A percentile compares a stretch with the other conserved stretches of the same genome.
Evolutionary conservation across 2,113 vertebrate genomes (phyloP).

Genomic region (Hiodon tergisus): DNA sequence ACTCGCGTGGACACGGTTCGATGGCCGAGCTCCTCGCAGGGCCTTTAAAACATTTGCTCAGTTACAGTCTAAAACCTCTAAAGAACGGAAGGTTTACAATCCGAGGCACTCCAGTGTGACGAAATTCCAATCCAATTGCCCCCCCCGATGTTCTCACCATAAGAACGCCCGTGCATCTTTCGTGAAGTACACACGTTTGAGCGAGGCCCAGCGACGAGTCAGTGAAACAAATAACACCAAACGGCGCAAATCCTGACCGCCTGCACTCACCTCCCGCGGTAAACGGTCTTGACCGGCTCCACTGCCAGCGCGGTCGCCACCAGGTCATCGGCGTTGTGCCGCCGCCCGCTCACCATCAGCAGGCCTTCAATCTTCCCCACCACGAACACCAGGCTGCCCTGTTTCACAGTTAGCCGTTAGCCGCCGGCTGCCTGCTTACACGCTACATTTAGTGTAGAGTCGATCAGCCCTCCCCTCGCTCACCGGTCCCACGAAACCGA

Average conservation of each 20-base stretch:
- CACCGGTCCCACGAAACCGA: constrained; percentile 95
- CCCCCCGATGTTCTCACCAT: no score
- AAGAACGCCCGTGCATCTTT: background rate
- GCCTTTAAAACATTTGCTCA: no score
- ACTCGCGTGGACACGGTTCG: constrained; percentile 1
- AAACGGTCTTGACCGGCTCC: constrained; percentile 92
- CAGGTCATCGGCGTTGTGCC: constrained; percentile 93
- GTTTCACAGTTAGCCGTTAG: constrained; percentile 8
- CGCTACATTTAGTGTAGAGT: no score
- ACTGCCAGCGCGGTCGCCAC: constrained; percentile 92
- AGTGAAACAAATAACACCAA: no score
- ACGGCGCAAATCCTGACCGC: no score
- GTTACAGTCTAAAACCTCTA: no score
- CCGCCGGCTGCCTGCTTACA: no score
- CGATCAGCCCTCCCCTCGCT: constrained; percentile 39
- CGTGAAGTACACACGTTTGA: background rate
- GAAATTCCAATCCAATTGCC: no score
- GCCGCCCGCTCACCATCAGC: constrained; percentile 80
- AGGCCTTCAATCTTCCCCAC: constrained; percentile 92
- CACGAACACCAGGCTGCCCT: constrained; percentile 95
- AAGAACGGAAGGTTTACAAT: no score
- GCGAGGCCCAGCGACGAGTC: no score
- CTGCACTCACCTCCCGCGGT: constrained; percentile 82
- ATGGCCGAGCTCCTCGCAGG: background rate
- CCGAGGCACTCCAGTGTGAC: no score